Percentiles rank a stretch among this genome's conserved stretches.
These are phyloP conservation scores for Plemyria rubiginata DNA, from an alignment of 2,888 invertebrate species.

Conservation along the genomic window DNA sequence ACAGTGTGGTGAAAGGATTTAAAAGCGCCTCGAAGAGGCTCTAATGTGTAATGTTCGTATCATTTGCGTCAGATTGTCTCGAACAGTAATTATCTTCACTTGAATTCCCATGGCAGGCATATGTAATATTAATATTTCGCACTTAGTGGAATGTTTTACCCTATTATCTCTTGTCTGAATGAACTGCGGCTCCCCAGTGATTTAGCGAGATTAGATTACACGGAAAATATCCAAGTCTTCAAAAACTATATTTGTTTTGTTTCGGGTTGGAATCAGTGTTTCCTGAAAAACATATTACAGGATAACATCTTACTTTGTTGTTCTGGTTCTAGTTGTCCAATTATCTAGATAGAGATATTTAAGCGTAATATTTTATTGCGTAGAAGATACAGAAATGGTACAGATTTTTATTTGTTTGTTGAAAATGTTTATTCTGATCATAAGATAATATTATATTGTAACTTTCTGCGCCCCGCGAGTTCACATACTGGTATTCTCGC, in stretches of 20 bases:
- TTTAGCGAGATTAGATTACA: slow-evolving; percentile 20
- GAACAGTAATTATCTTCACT: slow-evolving; percentile 10
- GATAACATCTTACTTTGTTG: slow-evolving; percentile 4
- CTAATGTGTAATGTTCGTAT: neutral
- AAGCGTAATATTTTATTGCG: neutral
- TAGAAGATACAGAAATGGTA: neutral
- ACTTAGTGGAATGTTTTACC: slow-evolving; percentile 22
- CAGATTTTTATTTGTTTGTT: too few relatives aligned
- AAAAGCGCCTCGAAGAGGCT: too few relatives aligned
- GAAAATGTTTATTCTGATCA: too few relatives aligned
- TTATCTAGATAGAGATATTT: neutral
- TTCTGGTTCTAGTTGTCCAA: neutral
- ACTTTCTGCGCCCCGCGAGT: too few relatives aligned
- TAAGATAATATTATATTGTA: too few relatives aligned
- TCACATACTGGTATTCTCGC: too few relatives aligned
- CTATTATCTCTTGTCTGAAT: slow-evolving; percentile 20
- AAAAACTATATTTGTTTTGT: slow-evolving; percentile 13
- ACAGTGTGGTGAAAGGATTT: too few relatives aligned
- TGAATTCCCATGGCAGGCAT: slow-evolving; percentile 25
- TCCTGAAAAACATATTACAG: neutral
- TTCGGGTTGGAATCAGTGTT: neutral
- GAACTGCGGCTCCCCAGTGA: slow-evolving; percentile 16
- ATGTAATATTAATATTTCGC: slow-evolving; percentile 18
- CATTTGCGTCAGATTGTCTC: slow-evolving; percentile 6
- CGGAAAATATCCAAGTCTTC: slow-evolving; percentile 9